phyloP scores from a whole-genome alignment of 2,113 vertebrate species.

The Embiotoca jacksoni region DNA sequence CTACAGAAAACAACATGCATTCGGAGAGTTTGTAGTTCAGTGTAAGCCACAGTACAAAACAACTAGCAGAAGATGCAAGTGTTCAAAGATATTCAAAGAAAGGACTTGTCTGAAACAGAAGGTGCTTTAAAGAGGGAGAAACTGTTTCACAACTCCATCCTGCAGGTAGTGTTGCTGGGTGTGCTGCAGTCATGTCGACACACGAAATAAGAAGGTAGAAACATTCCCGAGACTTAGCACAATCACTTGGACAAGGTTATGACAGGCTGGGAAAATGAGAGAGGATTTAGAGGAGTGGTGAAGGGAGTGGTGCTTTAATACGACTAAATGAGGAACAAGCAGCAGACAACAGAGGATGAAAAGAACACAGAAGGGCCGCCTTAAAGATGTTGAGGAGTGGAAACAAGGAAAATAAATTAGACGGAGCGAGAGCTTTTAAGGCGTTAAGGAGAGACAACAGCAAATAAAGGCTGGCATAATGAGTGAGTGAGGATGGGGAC shows the following conservation, averaged over 20 bases:
- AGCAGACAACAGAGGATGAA: slow-evolving; percentile 56
- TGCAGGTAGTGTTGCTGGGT: slow-evolving; percentile 56
- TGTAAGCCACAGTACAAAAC: slow-evolving; percentile 14
- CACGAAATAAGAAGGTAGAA: slow-evolving; percentile 53
- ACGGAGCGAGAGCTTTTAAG: slow-evolving; percentile 34
- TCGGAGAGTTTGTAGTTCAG: slow-evolving; percentile 18
- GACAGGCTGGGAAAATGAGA: slow-evolving; percentile 57
- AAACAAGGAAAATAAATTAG: slow-evolving; percentile 16
- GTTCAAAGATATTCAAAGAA: slow-evolving; percentile 39
- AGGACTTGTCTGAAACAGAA: slow-evolving; percentile 22
- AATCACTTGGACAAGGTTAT: slow-evolving; percentile 57
- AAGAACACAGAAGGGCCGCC: slow-evolving; percentile 45
- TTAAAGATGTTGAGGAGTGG: slow-evolving; percentile 55
- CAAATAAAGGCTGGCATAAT: slow-evolving; percentile 66
- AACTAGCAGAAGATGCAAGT: slow-evolving; percentile 23
- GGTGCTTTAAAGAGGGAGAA: slow-evolving; percentile 40
- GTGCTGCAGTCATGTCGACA: slow-evolving; percentile 68
- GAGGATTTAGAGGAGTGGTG: slow-evolving; percentile 59
- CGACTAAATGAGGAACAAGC: slow-evolving; percentile 68
- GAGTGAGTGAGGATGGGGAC: slow-evolving; percentile 44
- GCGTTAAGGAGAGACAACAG: slow-evolving; percentile 38
- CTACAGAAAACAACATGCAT: slow-evolving; percentile 12
- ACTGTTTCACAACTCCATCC: slow-evolving; percentile 62
- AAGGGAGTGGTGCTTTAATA: slow-evolving; percentile 63
- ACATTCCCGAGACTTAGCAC: slow-evolving; percentile 66